A percentile compares a stretch with the other conserved stretches of the same genome.
phyloP scores from a whole-genome alignment of 2,797 vertebrate species.

The Sylvilagus floridanus region DNA sequence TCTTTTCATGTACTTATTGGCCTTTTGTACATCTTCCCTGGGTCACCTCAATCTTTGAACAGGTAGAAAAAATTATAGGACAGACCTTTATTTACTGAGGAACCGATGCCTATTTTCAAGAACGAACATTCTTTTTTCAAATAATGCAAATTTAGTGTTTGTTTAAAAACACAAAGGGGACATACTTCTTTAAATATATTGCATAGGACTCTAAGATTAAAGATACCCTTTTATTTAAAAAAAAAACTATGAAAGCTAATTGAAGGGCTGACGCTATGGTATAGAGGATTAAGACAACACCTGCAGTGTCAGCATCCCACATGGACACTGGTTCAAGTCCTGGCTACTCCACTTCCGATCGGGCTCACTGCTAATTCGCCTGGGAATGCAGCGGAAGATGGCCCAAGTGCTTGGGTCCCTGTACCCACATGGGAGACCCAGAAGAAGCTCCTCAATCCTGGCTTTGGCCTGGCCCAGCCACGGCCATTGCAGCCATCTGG shows the following conservation, averaged over 20 bases:
- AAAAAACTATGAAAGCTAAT: background rate
- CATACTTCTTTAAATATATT: conserved; percentile 1
- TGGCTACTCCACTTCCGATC: no score
- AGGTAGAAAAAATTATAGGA: background rate
- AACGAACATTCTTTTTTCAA: background rate
- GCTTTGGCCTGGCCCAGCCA: no score
- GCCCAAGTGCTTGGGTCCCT: no score
- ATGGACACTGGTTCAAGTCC: no score
- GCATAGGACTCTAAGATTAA: background rate
- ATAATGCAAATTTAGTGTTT: conserved; percentile 36
- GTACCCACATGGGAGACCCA: no score
- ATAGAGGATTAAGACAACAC: no score
- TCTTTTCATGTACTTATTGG: background rate
- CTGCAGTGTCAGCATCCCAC: no score
- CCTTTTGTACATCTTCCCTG: background rate
- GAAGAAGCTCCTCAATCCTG: no score
- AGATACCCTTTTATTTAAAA: background rate
- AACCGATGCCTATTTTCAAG: background rate
- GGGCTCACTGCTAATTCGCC: no score
- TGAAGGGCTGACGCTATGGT: no score
- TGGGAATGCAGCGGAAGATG: no score
- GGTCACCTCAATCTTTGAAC: background rate
- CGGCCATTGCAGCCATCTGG: no score
- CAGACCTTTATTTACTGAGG: conserved; percentile 9
- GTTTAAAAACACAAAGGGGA: conserved; percentile 24